phyloP scores from a whole-genome alignment of 1,140 invertebrate species.

The Liolophura sinensis region DNA sequence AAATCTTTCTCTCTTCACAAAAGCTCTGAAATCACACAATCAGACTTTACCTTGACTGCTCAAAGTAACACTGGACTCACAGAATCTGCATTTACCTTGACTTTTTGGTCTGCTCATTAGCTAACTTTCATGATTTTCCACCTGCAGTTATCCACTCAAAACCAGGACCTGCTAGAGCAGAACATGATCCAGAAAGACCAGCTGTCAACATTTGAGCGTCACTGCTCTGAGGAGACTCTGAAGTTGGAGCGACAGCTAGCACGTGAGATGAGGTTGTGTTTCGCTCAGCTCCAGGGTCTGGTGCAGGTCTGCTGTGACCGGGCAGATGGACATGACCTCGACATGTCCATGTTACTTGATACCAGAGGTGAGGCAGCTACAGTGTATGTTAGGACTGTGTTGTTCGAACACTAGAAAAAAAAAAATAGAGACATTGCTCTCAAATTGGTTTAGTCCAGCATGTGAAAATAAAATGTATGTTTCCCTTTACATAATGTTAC shows the following conservation, averaged over 20 bases:
- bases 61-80: too few relatives aligned
- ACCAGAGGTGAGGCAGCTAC: conserved; percentile 36
- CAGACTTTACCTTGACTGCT: too few relatives aligned
- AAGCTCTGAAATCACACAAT: too few relatives aligned
- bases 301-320: conserved; percentile 47
- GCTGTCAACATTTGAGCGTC: conserved; percentile 35
- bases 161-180: conserved; percentile 50
- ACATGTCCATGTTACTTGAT: conserved; percentile 48
- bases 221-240: conserved; percentile 28
- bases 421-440: too few relatives aligned
- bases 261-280: conserved; percentile 43
- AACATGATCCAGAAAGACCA: conserved; percentile 40
- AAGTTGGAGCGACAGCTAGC: conserved; percentile 40
- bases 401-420: too few relatives aligned
- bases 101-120: background rate
- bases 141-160: conserved; percentile 37
- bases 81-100: background rate
- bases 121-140: background rate
- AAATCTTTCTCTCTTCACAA: too few relatives aligned
- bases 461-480: too few relatives aligned
- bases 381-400: background rate
- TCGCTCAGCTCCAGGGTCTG: conserved; percentile 48
- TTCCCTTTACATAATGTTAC: too few relatives aligned
- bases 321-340: conserved; percentile 48
- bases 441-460: too few relatives aligned